Evolutionary conservation across 2,113 vertebrate species (phyloP), one percentile per base, ranked within the genome.

Genomic region (Aspiorhynchus laticeps): DNA sequence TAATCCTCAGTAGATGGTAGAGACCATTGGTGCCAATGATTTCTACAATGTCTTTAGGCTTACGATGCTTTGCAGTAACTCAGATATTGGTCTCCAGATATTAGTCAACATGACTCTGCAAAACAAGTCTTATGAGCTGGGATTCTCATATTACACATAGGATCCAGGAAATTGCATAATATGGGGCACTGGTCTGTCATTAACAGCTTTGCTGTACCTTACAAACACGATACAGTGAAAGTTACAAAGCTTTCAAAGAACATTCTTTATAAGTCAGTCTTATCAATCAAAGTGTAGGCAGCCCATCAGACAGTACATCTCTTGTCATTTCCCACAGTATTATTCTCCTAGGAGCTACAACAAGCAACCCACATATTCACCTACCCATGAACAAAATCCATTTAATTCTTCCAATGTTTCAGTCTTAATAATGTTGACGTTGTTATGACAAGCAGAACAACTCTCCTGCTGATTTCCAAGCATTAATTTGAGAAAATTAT

Each of bases 361-460:
- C 28, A 53, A 79, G 77, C 77, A 79, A 28, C 51, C 77, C 48
- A 79, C 76, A 33, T 53, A 73, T 14, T 53, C 51, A 56, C 77
- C 21, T 59, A 36, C 51, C 77, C 77, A 24, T 56, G 56, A 43
- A 80, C 59, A 9, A 24, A 61, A 63, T 63, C n/a, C 2, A 82
- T 67, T 67, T 46, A 43, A 82, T 82, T 46, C 11, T 61, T 80
- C 24, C 78, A 38, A 15, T 61, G 38, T 82, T 82, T 82, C 61
- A 43, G 15, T 65, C 53, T 82, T 82, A 65, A 80, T 80, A 46
- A 67, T 28, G 80, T 26, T 67, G 80, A 82, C 6, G 17, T 56
- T 82, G 38, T 65, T 82, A 46, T 67, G 80, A 82, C 80, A 82
- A 82, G 80, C n/a, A 67, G 41, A 67, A 82, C 56, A 82, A 82